Percentiles rank a stretch among this genome's conserved stretches.
These are phyloP conservation scores for Ichneumoninae sp. DNA, from an alignment of 2,888 invertebrate species.

Conservation along the genomic window DNA sequence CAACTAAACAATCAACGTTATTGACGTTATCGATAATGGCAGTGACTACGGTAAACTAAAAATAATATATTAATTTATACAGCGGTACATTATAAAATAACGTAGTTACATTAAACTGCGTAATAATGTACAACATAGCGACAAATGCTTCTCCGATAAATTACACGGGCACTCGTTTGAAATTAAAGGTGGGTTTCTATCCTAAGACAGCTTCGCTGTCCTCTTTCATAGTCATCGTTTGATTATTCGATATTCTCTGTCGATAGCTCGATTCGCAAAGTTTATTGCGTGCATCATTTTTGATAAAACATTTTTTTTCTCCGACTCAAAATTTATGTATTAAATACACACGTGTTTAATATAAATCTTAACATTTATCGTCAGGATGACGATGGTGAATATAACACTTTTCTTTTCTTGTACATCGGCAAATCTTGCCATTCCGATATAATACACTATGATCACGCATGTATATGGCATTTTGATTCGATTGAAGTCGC, in stretches of 20 bases:
- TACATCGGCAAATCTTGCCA: neutral
- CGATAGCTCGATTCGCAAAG: neutral
- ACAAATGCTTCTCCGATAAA: neutral
- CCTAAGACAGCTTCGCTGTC: neutral
- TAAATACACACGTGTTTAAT: conserved; percentile 9
- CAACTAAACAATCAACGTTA: conserved; percentile 38
- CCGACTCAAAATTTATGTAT: neutral
- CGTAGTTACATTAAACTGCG: neutral
- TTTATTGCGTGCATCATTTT: neutral
- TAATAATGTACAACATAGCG: conserved; percentile 26
- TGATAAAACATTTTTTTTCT: no score
- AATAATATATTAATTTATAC: conserved; percentile 50
- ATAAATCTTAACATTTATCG: conserved; percentile 8
- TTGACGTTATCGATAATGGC: conserved; percentile 37
- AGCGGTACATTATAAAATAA: conserved; percentile 29
- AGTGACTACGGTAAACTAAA: conserved; percentile 43
- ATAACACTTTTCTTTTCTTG: conserved; percentile 8
- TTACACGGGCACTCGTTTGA: neutral
- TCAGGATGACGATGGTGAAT: neutral
- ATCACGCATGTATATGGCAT: conserved; percentile 51
- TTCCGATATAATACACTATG: conserved; percentile 37
- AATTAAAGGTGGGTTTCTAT: neutral
- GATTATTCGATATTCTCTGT: neutral
- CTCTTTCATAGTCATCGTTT: neutral
- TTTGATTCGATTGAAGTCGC: conserved; percentile 46